Evolutionary conservation across 35 echinoderm and acorn worm species (phyloP).

Genomic region (Ophiothrix spiculata): DNA sequence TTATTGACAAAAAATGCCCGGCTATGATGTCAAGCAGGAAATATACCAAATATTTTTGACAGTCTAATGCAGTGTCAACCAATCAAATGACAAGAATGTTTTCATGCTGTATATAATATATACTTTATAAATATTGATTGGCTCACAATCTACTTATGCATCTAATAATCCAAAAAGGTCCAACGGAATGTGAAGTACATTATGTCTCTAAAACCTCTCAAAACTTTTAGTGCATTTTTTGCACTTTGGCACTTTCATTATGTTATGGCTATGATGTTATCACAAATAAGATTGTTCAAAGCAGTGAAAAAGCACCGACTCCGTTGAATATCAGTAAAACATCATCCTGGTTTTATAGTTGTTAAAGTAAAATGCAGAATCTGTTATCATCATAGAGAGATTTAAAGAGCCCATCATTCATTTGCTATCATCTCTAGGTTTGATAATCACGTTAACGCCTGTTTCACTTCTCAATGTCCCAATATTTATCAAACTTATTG

Average conservation of each 20-base stretch:
- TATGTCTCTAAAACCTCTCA: too few relatives aligned
- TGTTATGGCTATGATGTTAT: neutral
- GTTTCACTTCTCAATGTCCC: conserved; percentile 12
- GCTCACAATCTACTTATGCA: too few relatives aligned
- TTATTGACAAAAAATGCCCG: too few relatives aligned
- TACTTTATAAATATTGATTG: too few relatives aligned
- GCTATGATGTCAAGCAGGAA: too few relatives aligned
- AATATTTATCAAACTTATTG: conserved; percentile 2
- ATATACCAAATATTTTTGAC: too few relatives aligned
- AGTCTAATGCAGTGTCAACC: too few relatives aligned
- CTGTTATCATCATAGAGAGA: neutral
- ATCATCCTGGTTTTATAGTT: neutral
- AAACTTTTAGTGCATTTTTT: too few relatives aligned
- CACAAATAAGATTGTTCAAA: neutral
- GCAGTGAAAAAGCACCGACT: neutral
- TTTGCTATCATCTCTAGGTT: conserved; percentile 21
- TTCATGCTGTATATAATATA: too few relatives aligned
- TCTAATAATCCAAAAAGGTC: too few relatives aligned
- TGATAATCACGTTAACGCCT: conserved; percentile 33
- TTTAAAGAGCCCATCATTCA: neutral
- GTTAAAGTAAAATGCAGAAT: neutral
- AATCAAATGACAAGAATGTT: too few relatives aligned
- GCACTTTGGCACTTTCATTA: neutral
- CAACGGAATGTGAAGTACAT: too few relatives aligned
- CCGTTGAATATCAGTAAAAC: neutral